Evolutionary conservation across 2,888 invertebrate genomes (phyloP), one percentile per base, ranked within the genome.

Genomic region (Pandemis cinnamomeana): DNA sequence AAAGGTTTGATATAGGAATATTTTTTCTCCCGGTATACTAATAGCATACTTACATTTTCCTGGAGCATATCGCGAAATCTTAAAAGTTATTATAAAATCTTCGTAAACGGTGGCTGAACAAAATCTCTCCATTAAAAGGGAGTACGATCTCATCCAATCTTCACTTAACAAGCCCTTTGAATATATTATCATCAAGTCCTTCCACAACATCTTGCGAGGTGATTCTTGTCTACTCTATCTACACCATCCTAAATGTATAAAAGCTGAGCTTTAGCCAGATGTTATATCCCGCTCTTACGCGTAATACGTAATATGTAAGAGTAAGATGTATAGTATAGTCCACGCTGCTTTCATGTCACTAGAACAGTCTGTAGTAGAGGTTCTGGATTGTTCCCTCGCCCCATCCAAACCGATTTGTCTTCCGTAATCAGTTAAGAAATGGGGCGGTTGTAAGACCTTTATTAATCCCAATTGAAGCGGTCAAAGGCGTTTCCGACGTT

Each of bases 381-480:
- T 80, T 74, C 71, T 67, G 72, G 75, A 77, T 77, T 71, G 72
- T 77, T 82, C 81, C 79, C 78, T 80, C 78, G 77, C 81, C 79
- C 80, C 80, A 79, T 80, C 81, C 80, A 75, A 75, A 78, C 83
- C 86, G 82, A 89, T 90, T 89, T 88, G 86, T 91, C 89, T 89
- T 84, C 62, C 77, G 85, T 89, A 90, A 89, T 91, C 89, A 88
- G 86, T 81, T 79, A 81, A 88, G 85, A 86, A 89, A 89, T 86
- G 85, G 83, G 82, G 83, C 79, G 81, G 81, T 80, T 86, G 84
- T 83, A 83, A 82, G 86, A 83, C 86, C 86, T 83, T 87, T 89
- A 91, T 90, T 91, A 90, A 91, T 91, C 90, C 90, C 88, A 89
- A 91, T 91, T 91, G 89, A 87, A 83, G 84, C 84, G 81, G 80